Evolutionary conservation across 2,888 invertebrate genomes (phyloP), one percentile per base, ranked within the genome.

Genomic region (Drosophila gaucha): DNA sequence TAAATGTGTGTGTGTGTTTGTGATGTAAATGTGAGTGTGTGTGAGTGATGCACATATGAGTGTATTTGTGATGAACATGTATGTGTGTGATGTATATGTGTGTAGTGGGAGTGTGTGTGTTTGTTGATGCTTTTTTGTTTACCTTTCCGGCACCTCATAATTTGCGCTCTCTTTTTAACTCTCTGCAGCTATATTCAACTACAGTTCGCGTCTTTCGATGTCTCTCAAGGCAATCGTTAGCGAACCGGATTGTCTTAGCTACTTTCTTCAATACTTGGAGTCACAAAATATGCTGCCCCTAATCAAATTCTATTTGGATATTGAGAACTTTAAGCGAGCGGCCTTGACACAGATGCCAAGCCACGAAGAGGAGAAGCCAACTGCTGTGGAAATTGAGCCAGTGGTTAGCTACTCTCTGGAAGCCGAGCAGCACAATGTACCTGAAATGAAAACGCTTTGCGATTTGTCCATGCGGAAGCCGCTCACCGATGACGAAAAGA

Each of bases 231-330:
- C 97, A 86, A 94, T 97, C 73, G 93, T 98, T 14, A 92, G 93
- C 24, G 96, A 97, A 91, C 96, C 96, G 89, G 94, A 94, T 89
- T 96, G 96, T 57, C 92, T 97, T 24, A 95, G 95, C 44, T 96
- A 96, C 91, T 96, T 98, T 90, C 94, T 97, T 56, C 96, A 97
- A 86, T 98, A 94, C 91, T 94, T 98, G 94, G 96, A 97, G 86
- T 93, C 94, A n/a, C 93, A 94, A 72, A 94, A 94, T 59, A 94
- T 94, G 55, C 91, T 95, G 56, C 91, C 93, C 18, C 92, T 95
- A 30, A 93, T 96, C 1, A 95, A 95, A 90, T 96, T 96, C 90
- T 96, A 95, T 94, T 90, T 96, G 72, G 96, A 96, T 85, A 93
- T 96, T 41, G 95, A 96, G 86, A 94, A 94, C 78, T 94, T 96